These are phyloP conservation scores for Lepidochrysops patricia DNA, from an alignment of 2,888 invertebrate species.

Conservation along the genomic window DNA sequence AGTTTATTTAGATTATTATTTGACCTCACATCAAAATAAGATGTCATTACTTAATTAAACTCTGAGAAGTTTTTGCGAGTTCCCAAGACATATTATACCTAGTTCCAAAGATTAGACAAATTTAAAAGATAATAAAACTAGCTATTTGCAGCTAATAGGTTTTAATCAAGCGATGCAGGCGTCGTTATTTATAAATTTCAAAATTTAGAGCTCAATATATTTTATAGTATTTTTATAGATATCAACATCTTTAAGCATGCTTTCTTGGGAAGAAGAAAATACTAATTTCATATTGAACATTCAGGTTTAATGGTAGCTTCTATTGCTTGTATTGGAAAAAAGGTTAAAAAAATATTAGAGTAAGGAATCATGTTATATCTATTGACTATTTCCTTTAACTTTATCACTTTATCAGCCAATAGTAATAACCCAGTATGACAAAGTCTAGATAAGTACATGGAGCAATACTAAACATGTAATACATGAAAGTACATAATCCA, in stretches of 20 bases:
- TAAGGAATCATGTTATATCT: neutral
- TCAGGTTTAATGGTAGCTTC: too few species aligned
- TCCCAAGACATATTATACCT: neutral
- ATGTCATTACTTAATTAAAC: neutral
- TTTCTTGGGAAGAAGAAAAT: too few species aligned
- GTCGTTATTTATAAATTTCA: neutral
- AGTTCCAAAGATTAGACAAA: neutral
- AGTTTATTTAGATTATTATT: neutral
- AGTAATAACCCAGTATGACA: neutral
- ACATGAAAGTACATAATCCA: neutral
- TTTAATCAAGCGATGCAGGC: neutral
- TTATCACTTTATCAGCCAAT: neutral
- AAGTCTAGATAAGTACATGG: neutral
- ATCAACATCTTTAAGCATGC: too few species aligned
- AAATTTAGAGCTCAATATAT: neutral
- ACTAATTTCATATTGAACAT: too few species aligned
- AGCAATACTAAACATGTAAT: neutral
- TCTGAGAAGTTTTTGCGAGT: neutral
- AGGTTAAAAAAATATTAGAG: neutral
- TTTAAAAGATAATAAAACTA: constrained; percentile 1
- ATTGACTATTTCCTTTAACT: neutral
- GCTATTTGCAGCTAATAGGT: neutral
- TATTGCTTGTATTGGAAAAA: too few species aligned
- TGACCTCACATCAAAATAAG: too few species aligned
- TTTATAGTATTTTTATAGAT: too few species aligned